Evolutionary conservation across 1,140 invertebrate genomes (phyloP).

Genomic region (Drosophila ironensis): DNA sequence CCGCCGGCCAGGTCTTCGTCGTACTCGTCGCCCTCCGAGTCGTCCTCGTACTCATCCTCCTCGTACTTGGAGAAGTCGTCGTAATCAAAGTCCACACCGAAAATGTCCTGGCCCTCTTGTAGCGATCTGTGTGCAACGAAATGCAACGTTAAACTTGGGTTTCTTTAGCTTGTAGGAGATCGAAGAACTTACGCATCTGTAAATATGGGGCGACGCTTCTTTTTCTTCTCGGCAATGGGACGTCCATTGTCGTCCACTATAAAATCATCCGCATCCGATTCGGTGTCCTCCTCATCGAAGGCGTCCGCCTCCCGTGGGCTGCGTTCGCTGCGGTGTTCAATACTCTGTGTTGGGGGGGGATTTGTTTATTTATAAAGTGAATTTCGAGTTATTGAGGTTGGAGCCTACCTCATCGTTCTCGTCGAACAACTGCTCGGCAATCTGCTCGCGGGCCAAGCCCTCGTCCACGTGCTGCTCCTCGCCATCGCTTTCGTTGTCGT

Average conservation of each 20-base stretch:
- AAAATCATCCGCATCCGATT: conserved; percentile 96
- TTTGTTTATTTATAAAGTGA: no score
- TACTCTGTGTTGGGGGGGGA: conserved; percentile 85
- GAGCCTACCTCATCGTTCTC: conserved; percentile 90
- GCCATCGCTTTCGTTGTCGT: conserved; percentile 94
- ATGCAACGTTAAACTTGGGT: background rate
- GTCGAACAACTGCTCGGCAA: conserved; percentile 94
- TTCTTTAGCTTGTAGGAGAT: background rate
- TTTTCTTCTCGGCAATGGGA: conserved; percentile 93
- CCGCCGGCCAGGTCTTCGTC: conserved; percentile 86
- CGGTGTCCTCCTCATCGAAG: conserved; percentile 90
- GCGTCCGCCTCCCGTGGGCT: conserved; percentile 85
- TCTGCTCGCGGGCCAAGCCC: conserved; percentile 90
- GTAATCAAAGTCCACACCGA: conserved; percentile 99
- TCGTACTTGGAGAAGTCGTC: conserved; percentile 96
- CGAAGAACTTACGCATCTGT: conserved; percentile 92
- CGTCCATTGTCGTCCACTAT: conserved; percentile 98
- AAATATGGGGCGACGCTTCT: conserved; percentile 94
- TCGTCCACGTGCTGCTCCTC: conserved; percentile 89
- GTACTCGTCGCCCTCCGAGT: conserved; percentile 90
- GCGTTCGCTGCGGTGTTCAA: conserved; percentile 88
- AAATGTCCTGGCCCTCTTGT: conserved; percentile 99
- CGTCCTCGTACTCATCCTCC: conserved; percentile 93
- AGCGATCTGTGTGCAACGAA: conserved; percentile 86
- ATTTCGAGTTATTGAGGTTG: no score